Evolutionary conservation across 2,113 vertebrate genomes (phyloP).

Genomic region (Pica pica): DNA sequence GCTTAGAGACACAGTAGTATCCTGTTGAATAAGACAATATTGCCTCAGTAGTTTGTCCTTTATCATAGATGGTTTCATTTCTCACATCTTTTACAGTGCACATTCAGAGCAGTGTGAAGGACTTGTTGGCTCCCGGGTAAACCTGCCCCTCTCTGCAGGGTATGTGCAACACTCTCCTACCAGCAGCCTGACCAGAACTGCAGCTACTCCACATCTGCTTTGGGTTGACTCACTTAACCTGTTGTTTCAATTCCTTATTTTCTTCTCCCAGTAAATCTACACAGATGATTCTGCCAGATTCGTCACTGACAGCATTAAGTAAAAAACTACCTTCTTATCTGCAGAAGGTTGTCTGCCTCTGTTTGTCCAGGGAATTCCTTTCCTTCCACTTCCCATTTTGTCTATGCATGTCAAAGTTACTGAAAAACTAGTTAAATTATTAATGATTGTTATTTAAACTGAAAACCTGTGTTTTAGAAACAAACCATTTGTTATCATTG

Average conservation of each 20-base stretch:
- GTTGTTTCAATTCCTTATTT: background rate
- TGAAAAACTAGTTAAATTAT: background rate
- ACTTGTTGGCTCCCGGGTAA: background rate
- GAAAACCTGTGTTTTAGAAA: background rate
- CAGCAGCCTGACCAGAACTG: background rate
- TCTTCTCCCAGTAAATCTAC: background rate
- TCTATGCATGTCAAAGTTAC: background rate
- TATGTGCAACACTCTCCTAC: background rate
- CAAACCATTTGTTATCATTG: background rate
- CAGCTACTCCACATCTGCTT: background rate
- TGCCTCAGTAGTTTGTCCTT: background rate
- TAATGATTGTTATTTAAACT: background rate
- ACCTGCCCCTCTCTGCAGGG: background rate
- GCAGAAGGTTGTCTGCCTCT: background rate
- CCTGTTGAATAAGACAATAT: background rate
- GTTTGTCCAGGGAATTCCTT: background rate
- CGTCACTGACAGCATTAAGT: background rate
- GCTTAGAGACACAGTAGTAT: conserved; percentile 15
- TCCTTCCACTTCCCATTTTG: background rate
- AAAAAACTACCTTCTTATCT: background rate
- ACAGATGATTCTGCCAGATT: background rate
- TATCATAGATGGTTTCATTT: background rate
- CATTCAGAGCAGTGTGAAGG: background rate
- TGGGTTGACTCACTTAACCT: background rate
- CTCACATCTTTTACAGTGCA: background rate